These are phyloP conservation scores for Nipponacmea schrenckii DNA, from an alignment of 2,888 invertebrate genomes.

Conservation along the genomic window DNA sequence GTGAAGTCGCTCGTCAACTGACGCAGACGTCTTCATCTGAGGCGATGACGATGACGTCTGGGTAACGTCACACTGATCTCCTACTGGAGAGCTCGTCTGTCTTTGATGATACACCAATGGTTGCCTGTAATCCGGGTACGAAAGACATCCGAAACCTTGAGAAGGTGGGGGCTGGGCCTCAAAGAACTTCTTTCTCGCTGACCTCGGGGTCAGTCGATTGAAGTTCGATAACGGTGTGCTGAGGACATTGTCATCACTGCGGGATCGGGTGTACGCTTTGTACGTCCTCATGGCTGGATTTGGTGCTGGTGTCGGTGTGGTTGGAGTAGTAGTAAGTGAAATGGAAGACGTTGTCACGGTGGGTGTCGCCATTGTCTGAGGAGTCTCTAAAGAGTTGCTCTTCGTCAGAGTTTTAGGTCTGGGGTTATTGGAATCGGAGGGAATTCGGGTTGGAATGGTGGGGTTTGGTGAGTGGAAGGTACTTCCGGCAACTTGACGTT, in stretches of 20 bases:
- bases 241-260: conserved; percentile 22
- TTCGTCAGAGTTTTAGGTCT: conserved; percentile 38
- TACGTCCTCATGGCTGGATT: conserved; percentile 26
- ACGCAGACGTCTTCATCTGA: conserved; percentile 30
- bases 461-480: conserved; percentile 36
- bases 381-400: conserved; percentile 48
- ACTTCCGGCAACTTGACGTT: conserved; percentile 5
- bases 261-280: conserved; percentile 2
- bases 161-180: conserved; percentile 31
- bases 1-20: conserved; percentile 38
- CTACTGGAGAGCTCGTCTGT: conserved; percentile 24
- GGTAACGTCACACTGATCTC: conserved; percentile 12
- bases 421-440: conserved; percentile 22
- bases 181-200: conserved; percentile 54
- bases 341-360: conserved; percentile 14
- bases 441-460: conserved; percentile 42
- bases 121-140: conserved; percentile 44
- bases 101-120: conserved; percentile 21
- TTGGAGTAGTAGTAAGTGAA: conserved; percentile 31
- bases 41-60: conserved; percentile 2
- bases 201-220: conserved; percentile 45
- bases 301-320: conserved; percentile 19
- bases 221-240: conserved; percentile 31
- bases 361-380: conserved; percentile 21
- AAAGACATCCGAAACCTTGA: conserved; percentile 30